Base-by-base conservation (phyloP, 1,140 invertebrate genomes). In the Grapholita molesta region DNA sequence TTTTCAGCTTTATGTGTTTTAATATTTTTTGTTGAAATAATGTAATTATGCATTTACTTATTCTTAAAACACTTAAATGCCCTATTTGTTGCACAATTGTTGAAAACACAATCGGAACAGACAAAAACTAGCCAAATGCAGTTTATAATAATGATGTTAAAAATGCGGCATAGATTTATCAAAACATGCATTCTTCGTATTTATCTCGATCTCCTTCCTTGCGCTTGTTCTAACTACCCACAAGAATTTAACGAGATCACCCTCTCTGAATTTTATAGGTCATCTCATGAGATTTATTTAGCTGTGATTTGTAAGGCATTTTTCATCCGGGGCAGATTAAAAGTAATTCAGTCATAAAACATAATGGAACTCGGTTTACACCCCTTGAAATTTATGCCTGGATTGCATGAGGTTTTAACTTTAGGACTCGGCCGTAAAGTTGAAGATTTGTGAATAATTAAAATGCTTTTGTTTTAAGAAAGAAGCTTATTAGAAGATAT, bases 221-320 rank as follows among this genome's bases (percentile, higher is more conserved):
- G 64, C 75, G 77, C 75, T 83, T 81, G 76, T 82, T 78, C 76
- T 86, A 88, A 88, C 85, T 88, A 88, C 81, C 84, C 86, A 77
- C 83, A 82, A 84, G 81, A 82, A 82, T 83, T 89, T 85, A 88
- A 88, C 81, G 80, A 85, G 81, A 88, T 87, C 84, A 86, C 77
- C 76, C 73, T n/a, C 76, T 76, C 71, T 73, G 78, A 75, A 73
- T 82, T 87, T 89, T 88, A 88, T 88, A 88, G 85, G 83, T 84
- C 80, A 87, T 89, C 81, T 83, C 80, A 68, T 69, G 72, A 86
- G 83, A 88, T 88, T 86, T 86, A 86, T 85, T 86, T 82, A 77
- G 73, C 77, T 73, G 78, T 83, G 81, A 81, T 89, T 85, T 86
- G 77, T 81, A 83, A 80, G 80, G 74, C 76, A 82, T 83, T 85